Base-by-base conservation (phyloP, 1,140 invertebrate genomes). In the Tetraneura akinire region DNA sequence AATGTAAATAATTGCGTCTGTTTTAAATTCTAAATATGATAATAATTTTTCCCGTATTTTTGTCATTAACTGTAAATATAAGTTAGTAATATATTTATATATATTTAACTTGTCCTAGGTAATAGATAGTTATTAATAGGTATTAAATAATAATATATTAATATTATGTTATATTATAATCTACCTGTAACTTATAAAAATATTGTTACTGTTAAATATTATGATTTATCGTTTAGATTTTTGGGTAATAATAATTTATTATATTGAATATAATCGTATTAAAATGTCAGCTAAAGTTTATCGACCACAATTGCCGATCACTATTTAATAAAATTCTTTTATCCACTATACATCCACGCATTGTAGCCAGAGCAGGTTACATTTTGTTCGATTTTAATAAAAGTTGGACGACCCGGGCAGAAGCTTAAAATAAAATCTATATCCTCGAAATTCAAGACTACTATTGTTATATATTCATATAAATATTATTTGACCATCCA, bases 351-450 rank as follows among this genome's bases (percentile, higher is more conserved):
- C 16, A 6, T 26, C 23, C 55, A 26, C 13, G 11, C 4, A 4
- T 21, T 3, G 10, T 1, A 4, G 23, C 0, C 23, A 21, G 3
- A 57, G 21, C 11, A 16, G 11, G 55, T 16, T 42, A 21, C 10
- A 9, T 21, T 13, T 37, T 42, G 4, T 8, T 18, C 16, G n/a
- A 42, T 66, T 42, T 45, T 66, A 66, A 66, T 66, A 66, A 66
- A 66, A 66, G n/a, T 14, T 21, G 18, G 32, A 66, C 37, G n/a
- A 42, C n/a, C 2, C 11, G 5, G 10, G n/a, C 2, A 42, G 0
- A 11, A n/a, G n/a, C 37, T 32, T 9, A 37, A 66, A 66, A 66
- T 42, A 11, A 21, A 66, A 66, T 66, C 64, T 66, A 66, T 66
- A 45, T 42, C 29, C n/a, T 66, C n/a, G 3, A 66, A 66, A 18